Percentiles rank a stretch among this genome's conserved stretches.
phyloP scores from a whole-genome alignment of 2,113 vertebrate genomes.

The Oryzias curvinotus region DNA sequence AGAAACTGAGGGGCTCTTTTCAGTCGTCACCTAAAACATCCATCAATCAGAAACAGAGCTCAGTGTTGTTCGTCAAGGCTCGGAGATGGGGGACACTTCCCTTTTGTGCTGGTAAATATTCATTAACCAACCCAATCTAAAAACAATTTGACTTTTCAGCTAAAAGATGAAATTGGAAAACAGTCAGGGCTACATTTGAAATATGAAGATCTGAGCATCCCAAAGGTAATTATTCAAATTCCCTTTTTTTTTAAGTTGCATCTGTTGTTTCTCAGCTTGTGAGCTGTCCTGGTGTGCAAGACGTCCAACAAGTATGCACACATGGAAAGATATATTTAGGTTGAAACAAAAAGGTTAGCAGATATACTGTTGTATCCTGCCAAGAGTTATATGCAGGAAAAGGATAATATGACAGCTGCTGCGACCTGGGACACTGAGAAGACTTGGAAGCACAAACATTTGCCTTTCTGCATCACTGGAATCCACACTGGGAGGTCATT shows the following conservation, averaged over 20 bases:
- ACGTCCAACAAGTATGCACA: background rate
- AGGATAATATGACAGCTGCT: slow-evolving; percentile 65
- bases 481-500: slow-evolving; percentile 69
- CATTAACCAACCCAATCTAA: slow-evolving; percentile 45
- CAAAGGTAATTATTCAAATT: background rate
- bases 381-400: slow-evolving; percentile 22
- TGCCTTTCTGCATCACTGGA: slow-evolving; percentile 66
- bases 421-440: slow-evolving; percentile 46
- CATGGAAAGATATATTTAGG: slow-evolving; percentile 37
- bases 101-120: slow-evolving; percentile 43
- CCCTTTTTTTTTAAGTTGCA: background rate
- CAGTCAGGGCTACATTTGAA: too few relatives aligned
- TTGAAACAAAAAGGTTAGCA: slow-evolving; percentile 30
- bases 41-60: slow-evolving; percentile 52
- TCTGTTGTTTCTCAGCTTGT: slow-evolving; percentile 28
- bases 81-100: slow-evolving; percentile 45
- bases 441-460: slow-evolving; percentile 59
- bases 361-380: slow-evolving; percentile 42
- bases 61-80: slow-evolving; percentile 32
- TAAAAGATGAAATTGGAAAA: too few relatives aligned
- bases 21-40: slow-evolving; percentile 57
- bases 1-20: slow-evolving; percentile 58
- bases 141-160: slow-evolving; percentile 48
- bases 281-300: slow-evolving; percentile 4
- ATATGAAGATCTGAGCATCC: too few relatives aligned